A percentile compares a stretch with the other conserved stretches of the same genome.
Conservation (phyloP, 2,888 invertebrate genomes). For the Epsilonema sp. region DNA sequence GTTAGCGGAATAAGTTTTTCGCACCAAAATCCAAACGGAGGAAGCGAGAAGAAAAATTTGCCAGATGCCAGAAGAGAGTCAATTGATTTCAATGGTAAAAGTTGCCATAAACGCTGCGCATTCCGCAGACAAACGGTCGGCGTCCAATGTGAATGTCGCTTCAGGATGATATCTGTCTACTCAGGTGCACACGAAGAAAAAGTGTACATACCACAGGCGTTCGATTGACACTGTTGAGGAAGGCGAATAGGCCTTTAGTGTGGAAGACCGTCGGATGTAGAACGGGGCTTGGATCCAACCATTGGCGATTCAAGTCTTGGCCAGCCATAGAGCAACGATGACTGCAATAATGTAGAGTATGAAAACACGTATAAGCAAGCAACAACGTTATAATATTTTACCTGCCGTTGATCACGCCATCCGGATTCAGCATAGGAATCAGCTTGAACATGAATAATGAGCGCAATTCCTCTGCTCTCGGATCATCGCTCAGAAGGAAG, state of each 20-base stretch:
- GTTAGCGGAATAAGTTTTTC: too few relatives aligned
- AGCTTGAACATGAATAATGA: constrained; percentile 60
- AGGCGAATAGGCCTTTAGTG: too few relatives aligned
- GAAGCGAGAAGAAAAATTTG: too few relatives aligned
- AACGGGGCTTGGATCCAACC: constrained; percentile 70
- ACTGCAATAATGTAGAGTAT: constrained; percentile 44
- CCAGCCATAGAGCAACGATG: constrained; percentile 73
- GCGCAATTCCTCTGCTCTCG: constrained; percentile 42
- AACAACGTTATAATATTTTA: constrained; percentile 39
- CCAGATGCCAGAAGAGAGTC: too few relatives aligned
- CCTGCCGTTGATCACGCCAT: constrained; percentile 69
- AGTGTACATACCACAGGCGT: not conserved
- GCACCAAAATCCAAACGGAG: too few relatives aligned
- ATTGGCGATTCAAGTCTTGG: constrained; percentile 80
- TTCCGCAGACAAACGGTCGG: too few relatives aligned
- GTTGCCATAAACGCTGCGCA: too few relatives aligned
- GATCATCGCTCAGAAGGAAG: constrained; percentile 42
- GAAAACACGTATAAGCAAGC: not conserved
- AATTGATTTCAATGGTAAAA: too few relatives aligned
- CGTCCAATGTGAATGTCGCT: too few relatives aligned
- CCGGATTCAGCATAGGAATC: constrained; percentile 68
- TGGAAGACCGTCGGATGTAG: constrained; percentile 82
- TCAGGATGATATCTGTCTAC: too few relatives aligned
- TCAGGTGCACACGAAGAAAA: not conserved
- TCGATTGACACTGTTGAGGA: too few relatives aligned